Evolutionary conservation across 2,888 invertebrate genomes (phyloP).

Genomic region (Drosophila peninsularis): DNA sequence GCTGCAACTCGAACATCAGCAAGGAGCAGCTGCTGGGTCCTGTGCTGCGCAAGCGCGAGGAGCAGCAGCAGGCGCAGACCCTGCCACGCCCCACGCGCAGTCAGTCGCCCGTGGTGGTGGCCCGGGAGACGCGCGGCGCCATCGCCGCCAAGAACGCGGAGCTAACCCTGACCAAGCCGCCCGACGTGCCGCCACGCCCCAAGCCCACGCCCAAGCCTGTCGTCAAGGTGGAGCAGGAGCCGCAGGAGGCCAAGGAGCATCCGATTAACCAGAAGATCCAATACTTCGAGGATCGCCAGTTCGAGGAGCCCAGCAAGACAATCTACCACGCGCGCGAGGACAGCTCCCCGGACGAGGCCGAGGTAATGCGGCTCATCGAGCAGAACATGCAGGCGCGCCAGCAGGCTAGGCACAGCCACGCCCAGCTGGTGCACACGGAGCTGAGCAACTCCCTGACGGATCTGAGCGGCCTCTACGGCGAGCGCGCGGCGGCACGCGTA

Average conservation of each 20-base stretch:
- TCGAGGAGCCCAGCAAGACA: constrained; percentile 85
- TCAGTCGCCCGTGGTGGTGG: constrained; percentile 84
- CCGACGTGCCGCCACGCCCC: constrained; percentile 69
- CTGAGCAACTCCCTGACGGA: constrained; percentile 86
- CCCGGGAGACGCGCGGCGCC: constrained; percentile 88
- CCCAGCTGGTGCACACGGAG: constrained; percentile 66
- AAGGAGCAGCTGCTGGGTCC: constrained; percentile 84
- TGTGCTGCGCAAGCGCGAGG: constrained; percentile 77
- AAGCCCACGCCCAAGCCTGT: constrained; percentile 11
- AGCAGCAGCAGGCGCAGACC: constrained; percentile 86
- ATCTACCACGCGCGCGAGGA: constrained; percentile 86
- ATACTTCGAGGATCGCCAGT: constrained; percentile 91
- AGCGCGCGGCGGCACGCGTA: constrained; percentile 86
- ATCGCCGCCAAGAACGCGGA: constrained; percentile 86
- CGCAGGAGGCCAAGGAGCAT: constrained; percentile 83
- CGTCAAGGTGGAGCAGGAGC: constrained; percentile 21
- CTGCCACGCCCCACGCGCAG: constrained; percentile 83
- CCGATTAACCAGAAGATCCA: constrained; percentile 88
- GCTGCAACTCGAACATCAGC: constrained; percentile 87
- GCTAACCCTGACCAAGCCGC: constrained; percentile 78
- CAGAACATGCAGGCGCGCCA: constrained; percentile 82
- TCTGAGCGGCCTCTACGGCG: constrained; percentile 93
- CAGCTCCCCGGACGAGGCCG: constrained; percentile 85
- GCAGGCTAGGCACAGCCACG: constrained; percentile 31
- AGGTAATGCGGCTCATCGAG: constrained; percentile 85